Evolutionary conservation across 2,797 vertebrate genomes (phyloP), one percentile per base, ranked within the genome.

Genomic region (Okamejei kenojei): DNA sequence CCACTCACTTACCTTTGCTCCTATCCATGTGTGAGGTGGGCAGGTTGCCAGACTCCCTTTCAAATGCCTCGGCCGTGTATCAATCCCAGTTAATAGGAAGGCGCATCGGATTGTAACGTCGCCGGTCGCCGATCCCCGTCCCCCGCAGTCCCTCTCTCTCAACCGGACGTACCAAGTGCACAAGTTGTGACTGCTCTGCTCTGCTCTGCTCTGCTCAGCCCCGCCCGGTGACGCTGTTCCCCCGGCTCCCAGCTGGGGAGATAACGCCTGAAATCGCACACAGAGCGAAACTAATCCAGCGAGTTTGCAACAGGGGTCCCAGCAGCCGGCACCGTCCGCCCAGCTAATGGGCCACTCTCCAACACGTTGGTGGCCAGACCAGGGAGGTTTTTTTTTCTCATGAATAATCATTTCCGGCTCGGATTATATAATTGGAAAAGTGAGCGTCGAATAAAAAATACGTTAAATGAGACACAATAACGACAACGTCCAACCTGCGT

Each of bases 1-100:
- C 61, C 84, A 35, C 84, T 88, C n/a, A 35, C 84, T 88, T 35
- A 88, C 84, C 84, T 88, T 88, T 88, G 84, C 84, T 88, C 84
- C 84, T 65, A 68, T 88, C 84, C 84, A 88, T 88, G 84, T 88
- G 84, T 65, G 29, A 68, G 61, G 21, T 21, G 15, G 63, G 6
- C 15, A 68, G 35, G 32, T 0, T 65, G 82, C 21, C 84, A 19
- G 84, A 19, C 7, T n/a, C 7, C 84, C 61, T 17, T 68, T 68
- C 29, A 68, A 35, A 32, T 68, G 84, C 84, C 58, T 21, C n/a
- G 19, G 9, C 2, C 26, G 26, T n/a, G 54, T 84, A 65, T 63
- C 63, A 11, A 11, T 88, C 84, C 84, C 61, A 68, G 84, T 32
- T 19, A 35, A 19, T 7, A 45, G 15, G 71, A 65, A 68, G 7